These are phyloP conservation scores for Elephas maximus DNA, from an alignment of 2,113 vertebrate genomes.

Conservation along the genomic window DNA sequence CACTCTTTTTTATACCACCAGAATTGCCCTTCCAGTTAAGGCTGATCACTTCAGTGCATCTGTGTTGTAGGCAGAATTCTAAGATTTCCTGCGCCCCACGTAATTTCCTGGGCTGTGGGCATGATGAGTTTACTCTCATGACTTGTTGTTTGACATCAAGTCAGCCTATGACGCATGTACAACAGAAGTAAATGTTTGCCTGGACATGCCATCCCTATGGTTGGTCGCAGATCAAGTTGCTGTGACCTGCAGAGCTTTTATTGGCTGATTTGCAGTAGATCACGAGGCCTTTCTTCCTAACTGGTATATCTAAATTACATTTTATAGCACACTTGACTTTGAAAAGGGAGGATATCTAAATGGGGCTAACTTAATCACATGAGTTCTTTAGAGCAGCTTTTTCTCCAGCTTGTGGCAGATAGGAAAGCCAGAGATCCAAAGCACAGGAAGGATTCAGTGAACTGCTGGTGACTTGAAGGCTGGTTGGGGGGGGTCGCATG, in stretches of 20 bases:
- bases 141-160: too few relatives aligned
- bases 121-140: too few relatives aligned
- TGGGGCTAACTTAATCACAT: background rate
- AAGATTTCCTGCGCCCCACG: background rate
- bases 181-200: too few relatives aligned
- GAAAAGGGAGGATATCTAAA: background rate
- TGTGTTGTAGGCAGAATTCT: background rate
- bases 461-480: background rate
- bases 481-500: background rate
- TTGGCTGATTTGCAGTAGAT: too few relatives aligned
- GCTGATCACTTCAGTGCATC: background rate
- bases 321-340: background rate
- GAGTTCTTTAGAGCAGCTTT: background rate
- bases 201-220: too few relatives aligned
- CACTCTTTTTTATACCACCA: background rate
- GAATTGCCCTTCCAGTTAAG: background rate
- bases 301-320: background rate
- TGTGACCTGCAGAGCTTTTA: background rate
- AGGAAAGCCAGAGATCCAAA: background rate
- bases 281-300: background rate
- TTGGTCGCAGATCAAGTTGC: too few relatives aligned
- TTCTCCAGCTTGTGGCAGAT: background rate
- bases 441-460: background rate
- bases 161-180: too few relatives aligned
- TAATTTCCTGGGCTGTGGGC: too few relatives aligned